Evolutionary conservation across 2,888 invertebrate genomes (phyloP).

Genomic region (Morpho achilles): DNA sequence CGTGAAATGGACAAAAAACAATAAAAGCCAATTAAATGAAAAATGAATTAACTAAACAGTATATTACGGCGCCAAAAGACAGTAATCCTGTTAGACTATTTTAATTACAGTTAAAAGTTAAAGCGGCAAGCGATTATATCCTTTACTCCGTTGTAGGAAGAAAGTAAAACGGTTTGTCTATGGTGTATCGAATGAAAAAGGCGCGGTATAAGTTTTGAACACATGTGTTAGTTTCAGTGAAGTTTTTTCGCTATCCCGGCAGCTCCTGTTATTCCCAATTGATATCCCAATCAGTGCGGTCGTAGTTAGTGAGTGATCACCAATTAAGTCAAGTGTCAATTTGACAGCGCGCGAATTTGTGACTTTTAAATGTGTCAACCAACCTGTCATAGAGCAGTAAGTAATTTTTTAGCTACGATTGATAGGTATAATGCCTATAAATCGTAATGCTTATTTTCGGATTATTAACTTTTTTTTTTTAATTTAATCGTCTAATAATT

Average conservation of each 20-base stretch:
- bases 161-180: slow-evolving; percentile 5
- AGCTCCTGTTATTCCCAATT: slow-evolving; percentile 58
- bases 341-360: slow-evolving; percentile 56
- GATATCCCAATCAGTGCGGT: slow-evolving; percentile 46
- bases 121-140: slow-evolving; percentile 9
- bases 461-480: too few relatives aligned
- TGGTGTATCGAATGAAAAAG: slow-evolving; percentile 6
- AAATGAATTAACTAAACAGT: slow-evolving; percentile 22
- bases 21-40: slow-evolving; percentile 24
- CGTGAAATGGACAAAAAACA: slow-evolving; percentile 18
- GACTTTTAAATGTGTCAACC: slow-evolving; percentile 32
- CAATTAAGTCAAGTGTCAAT: slow-evolving; percentile 51
- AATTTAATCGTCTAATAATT: too few relatives aligned
- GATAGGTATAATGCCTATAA: too few relatives aligned
- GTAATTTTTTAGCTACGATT: slow-evolving; percentile 3
- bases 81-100: slow-evolving; percentile 31
- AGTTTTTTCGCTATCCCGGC: slow-evolving; percentile 54
- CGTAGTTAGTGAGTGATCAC: slow-evolving; percentile 36
- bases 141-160: slow-evolving; percentile 15
- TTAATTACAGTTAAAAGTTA: slow-evolving; percentile 26
- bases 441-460: too few relatives aligned
- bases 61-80: slow-evolving; percentile 55
- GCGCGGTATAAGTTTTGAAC: slow-evolving; percentile 18
- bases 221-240: slow-evolving; percentile 44
- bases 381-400: slow-evolving; percentile 19